Evolutionary conservation across 2,888 invertebrate genomes (phyloP).

Genomic region (Tribolium freemani): DNA sequence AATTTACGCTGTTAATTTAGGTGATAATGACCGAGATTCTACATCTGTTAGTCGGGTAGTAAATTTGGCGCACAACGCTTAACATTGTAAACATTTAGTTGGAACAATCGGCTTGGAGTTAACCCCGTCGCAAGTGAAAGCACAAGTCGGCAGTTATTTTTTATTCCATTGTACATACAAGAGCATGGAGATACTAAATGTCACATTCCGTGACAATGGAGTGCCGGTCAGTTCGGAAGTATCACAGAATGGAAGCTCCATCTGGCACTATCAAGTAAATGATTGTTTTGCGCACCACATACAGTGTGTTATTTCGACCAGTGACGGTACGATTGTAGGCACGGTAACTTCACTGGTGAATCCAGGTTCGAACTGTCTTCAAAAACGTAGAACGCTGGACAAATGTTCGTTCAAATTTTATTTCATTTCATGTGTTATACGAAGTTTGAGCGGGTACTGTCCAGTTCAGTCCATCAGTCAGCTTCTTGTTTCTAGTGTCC

Average conservation of each 20-base stretch:
- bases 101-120: slow-evolving; percentile 64
- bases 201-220: slow-evolving; percentile 50
- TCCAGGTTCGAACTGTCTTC: slow-evolving; percentile 61
- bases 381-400: slow-evolving; percentile 6
- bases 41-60: neutral
- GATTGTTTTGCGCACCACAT: slow-evolving; percentile 57
- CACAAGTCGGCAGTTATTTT: slow-evolving; percentile 65
- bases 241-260: neutral
- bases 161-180: slow-evolving; percentile 70
- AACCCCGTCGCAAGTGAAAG: slow-evolving; percentile 67
- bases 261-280: slow-evolving; percentile 55
- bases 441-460: slow-evolving; percentile 5
- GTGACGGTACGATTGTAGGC: slow-evolving; percentile 59
- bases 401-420: slow-evolving; percentile 3
- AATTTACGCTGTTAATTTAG: too few relatives aligned
- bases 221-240: neutral
- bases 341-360: slow-evolving; percentile 61
- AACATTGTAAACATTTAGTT: slow-evolving; percentile 34
- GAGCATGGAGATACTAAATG: slow-evolving; percentile 64
- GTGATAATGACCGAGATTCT: too few relatives aligned
- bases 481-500: slow-evolving; percentile 35
- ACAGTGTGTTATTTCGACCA: slow-evolving; percentile 62
- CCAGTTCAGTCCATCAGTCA: slow-evolving; percentile 2
- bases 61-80: neutral
- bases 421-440: neutral